Percentiles rank a stretch among this genome's conserved stretches.
Evolutionary conservation across 2,113 vertebrate genomes (phyloP).

Genomic region (Gymnocephalus cernua): DNA sequence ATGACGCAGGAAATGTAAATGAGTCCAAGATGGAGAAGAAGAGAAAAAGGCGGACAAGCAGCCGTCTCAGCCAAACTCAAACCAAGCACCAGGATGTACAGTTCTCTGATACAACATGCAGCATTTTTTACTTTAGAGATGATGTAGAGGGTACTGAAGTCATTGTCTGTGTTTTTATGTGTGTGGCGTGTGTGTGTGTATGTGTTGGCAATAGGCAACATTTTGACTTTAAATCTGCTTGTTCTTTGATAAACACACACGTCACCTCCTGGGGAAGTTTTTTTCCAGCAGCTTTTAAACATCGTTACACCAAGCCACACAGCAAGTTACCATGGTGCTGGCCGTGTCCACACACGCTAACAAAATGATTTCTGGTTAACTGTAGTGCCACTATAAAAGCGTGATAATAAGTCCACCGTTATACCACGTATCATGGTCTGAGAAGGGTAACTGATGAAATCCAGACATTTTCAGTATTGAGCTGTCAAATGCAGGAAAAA

Average conservation of each 20-base stretch:
- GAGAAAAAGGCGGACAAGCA: constrained; percentile 21
- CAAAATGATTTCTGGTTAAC: not conserved
- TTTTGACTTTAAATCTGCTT: constrained; percentile 1
- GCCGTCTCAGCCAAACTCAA: constrained; percentile 34
- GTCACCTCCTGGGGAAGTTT: not conserved
- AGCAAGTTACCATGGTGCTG: not conserved
- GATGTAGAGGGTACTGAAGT: constrained; percentile 40
- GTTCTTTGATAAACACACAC: not conserved
- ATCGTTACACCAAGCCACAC: not conserved
- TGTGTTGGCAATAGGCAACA: not conserved
- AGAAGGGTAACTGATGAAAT: not conserved
- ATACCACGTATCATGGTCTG: not conserved
- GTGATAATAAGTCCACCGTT: not conserved
- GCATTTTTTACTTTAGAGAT: constrained; percentile 58
- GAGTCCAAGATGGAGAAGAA: not conserved
- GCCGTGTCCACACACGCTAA: constrained; percentile 2
- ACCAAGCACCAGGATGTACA: constrained; percentile 58
- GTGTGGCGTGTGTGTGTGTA: constrained; percentile 12
- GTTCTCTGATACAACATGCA: constrained; percentile 55
- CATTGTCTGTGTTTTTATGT: constrained; percentile 46
- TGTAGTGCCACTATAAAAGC: not conserved
- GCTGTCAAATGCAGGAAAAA: not conserved
- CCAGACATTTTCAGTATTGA: not conserved
- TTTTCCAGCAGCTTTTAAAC: not conserved
- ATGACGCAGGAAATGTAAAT: not conserved